phyloP scores from a whole-genome alignment of 2,797 vertebrate genomes.

The Decapterus maruadsi region DNA sequence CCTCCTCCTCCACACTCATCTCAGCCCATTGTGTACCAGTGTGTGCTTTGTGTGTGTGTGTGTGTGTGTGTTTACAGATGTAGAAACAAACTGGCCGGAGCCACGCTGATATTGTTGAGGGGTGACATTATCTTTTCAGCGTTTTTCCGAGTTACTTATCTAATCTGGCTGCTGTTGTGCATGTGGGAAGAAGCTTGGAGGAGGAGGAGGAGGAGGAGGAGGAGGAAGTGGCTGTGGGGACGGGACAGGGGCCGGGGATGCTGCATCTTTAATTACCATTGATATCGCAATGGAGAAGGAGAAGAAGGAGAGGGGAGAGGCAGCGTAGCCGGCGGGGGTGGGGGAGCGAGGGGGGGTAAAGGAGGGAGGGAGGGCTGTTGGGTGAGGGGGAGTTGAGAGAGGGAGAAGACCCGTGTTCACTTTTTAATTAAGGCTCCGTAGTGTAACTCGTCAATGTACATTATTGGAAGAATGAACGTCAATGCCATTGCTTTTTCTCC shows the following conservation, averaged over 20 bases:
- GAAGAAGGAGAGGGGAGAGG: slow-evolving; percentile 9
- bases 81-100: slow-evolving; percentile 77
- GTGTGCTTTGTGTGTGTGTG: slow-evolving; percentile 40
- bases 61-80: slow-evolving; percentile 69
- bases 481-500: slow-evolving; percentile 97
- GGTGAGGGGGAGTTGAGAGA: slow-evolving; percentile 47
- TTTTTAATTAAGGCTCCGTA: slow-evolving; percentile 99
- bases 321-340: slow-evolving; percentile 47
- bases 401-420: slow-evolving; percentile 84
- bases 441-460: slow-evolving; percentile 99
- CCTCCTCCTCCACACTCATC: slow-evolving; percentile 11
- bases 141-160: slow-evolving; percentile 77
- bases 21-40: slow-evolving; percentile 29
- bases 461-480: slow-evolving; percentile 99
- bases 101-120: slow-evolving; percentile 76
- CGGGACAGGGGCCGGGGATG: slow-evolving; percentile 72
- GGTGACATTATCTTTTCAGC: slow-evolving; percentile 83
- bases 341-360: neutral
- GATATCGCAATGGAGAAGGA: slow-evolving; percentile 82
- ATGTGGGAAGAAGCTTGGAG: slow-evolving; percentile 63
- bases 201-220: too few relatives aligned
- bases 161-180: slow-evolving; percentile 79
- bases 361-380: neutral
- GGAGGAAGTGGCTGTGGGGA: slow-evolving; percentile 76
- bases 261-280: slow-evolving; percentile 89